Base-by-base conservation (phyloP, 2,113 vertebrate species). In the Erpornis zantholeuca region DNA sequence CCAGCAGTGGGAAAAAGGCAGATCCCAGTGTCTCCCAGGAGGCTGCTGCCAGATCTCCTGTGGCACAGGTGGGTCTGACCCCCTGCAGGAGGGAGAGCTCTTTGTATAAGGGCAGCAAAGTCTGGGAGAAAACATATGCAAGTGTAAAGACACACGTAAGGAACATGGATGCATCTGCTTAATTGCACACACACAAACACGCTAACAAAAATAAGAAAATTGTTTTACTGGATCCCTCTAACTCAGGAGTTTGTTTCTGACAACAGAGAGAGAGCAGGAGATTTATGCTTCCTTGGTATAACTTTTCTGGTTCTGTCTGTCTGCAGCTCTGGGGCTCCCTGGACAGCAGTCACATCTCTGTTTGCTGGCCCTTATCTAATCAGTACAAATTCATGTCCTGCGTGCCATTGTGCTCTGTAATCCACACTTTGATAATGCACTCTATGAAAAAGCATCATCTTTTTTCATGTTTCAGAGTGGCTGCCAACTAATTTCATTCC, bases 291-390 rank as follows among this genome's bases (percentile, higher is more conserved):
- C 54, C n/a, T 23, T 66, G 23, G 13, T 53, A 12, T 49, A 45
- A 87, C 24, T 71, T 79, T 42, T 40, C 12, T 38, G 20, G 3
- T 69, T 80, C 50, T 61, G 49, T 38, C 44, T 84, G 33, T 38
- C 40, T 76, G 82, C 1, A 1, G 57, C 53, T 66, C 88, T 71
- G 45, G 33, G 38, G 54, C 42, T 91, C 22, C 31, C 56, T 1
- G 3, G 65, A 53, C 66, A 77, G 76, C 23, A 73, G 54, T 31
- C 64, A 73, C n/a, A 57, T 88, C 68, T 36, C 54, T 54, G 60
- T 91, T 94, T 92, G 60, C 80, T 66, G 60, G 50, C 42, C 47
- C 50, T 92, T 94, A 96, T 89, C 94, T 94, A 89, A 94, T 92
- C 86, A 54, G 68, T 22, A 11, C 27, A 59, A 94, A 89, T 86